These are phyloP conservation scores for Epicampocera succincta DNA, from an alignment of 2,888 invertebrate species.

Conservation along the genomic window DNA sequence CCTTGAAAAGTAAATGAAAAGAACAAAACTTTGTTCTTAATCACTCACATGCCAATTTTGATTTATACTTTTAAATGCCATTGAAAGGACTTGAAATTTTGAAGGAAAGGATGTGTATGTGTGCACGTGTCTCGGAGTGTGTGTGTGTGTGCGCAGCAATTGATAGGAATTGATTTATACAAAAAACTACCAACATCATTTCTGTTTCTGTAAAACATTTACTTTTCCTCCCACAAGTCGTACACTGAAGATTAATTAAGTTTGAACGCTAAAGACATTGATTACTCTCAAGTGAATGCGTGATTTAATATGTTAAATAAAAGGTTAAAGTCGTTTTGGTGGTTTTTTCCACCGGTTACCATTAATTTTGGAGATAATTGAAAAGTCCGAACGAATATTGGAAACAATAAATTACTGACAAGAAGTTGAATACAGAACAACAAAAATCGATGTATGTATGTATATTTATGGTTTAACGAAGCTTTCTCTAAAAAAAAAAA, in stretches of 20 bases:
- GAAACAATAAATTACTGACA: too few relatives aligned
- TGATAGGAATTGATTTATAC: conserved; percentile 29
- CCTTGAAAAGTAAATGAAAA: neutral
- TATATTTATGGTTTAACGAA: too few relatives aligned
- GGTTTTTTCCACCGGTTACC: too few relatives aligned
- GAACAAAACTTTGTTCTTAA: conserved; percentile 18
- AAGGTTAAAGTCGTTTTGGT: neutral
- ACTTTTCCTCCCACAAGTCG: neutral
- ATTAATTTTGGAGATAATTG: too few relatives aligned
- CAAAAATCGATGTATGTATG: too few relatives aligned
- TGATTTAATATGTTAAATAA: neutral
- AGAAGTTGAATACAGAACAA: too few relatives aligned
- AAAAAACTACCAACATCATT: neutral
- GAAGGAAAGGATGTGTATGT: neutral
- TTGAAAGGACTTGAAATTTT: neutral
- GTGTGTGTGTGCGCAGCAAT: neutral
- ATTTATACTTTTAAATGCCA: conserved; percentile 28
- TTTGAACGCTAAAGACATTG: neutral
- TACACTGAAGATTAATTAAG: too few relatives aligned
- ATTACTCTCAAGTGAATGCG: neutral
- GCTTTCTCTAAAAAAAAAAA: too few relatives aligned
- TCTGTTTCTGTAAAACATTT: neutral
- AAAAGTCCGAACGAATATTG: too few relatives aligned
- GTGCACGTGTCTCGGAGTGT: neutral
- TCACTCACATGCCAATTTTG: conserved; percentile 37